phyloP scores from a whole-genome alignment of 2,113 vertebrate species.

The Noturus placidus region DNA sequence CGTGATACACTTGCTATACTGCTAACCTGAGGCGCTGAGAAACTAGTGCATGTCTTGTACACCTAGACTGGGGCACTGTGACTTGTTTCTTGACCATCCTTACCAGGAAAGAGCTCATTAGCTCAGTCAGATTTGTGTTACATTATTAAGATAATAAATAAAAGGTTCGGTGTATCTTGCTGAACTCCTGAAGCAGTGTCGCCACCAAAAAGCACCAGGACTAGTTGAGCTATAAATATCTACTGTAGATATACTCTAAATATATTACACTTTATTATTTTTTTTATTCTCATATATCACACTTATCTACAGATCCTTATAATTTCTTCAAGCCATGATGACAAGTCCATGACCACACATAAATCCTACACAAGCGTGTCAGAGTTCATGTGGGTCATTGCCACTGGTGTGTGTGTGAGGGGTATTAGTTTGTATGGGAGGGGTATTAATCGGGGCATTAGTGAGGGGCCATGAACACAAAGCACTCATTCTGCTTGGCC shows the following conservation, averaged over 20 bases:
- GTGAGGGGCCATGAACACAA: neutral
- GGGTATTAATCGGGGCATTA: slow-evolving; percentile 13
- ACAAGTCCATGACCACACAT: neutral
- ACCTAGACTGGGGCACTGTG: neutral
- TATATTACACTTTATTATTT: neutral
- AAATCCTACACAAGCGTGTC: neutral
- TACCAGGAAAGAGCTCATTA: neutral
- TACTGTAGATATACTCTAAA: neutral
- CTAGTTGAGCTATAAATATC: neutral
- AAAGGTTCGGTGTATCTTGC: neutral
- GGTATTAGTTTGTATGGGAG: neutral
- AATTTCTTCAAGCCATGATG: neutral
- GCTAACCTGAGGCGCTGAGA: neutral
- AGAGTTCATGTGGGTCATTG: neutral
- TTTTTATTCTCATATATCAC: neutral
- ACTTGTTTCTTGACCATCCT: neutral
- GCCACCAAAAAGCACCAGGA: neutral
- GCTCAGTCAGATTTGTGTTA: neutral
- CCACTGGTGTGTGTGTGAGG: neutral
- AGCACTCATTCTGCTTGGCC: slow-evolving; percentile 6
- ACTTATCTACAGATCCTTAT: neutral
- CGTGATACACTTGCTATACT: neutral
- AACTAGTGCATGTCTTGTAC: neutral
- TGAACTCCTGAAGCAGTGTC: neutral
- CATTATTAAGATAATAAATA: neutral